Conservation (phyloP, 53 echinoderm and acorn worm species). For the Astropecten irregularis region DNA sequence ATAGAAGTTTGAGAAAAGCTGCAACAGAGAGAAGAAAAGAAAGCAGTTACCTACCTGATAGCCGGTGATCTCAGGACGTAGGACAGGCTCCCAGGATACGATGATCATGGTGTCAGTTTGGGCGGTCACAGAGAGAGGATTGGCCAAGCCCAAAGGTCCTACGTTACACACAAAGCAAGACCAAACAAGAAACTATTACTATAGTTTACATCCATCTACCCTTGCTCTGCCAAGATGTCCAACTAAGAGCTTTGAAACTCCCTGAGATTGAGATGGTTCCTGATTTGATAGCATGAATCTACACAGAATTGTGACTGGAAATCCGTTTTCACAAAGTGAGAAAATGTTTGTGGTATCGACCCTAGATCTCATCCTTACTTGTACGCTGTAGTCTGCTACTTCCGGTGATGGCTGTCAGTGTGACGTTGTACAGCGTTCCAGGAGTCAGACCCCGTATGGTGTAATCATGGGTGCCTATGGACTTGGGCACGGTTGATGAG, state of each 20-base stretch:
- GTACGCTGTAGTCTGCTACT: neutral
- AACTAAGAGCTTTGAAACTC: too few relatives aligned
- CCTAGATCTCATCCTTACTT: slow-evolving; percentile 24
- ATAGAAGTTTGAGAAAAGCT: too few relatives aligned
- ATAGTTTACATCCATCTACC: neutral
- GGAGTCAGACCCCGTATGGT: slow-evolving; percentile 24
- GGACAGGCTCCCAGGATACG: slow-evolving; percentile 5
- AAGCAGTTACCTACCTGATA: slow-evolving; percentile 3
- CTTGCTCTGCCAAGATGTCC: too few relatives aligned
- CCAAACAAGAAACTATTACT: neutral
- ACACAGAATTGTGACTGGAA: too few relatives aligned
- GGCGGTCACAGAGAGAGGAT: neutral
- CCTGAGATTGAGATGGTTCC: too few relatives aligned
- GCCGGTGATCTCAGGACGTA: neutral
- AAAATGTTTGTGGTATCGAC: too few relatives aligned
- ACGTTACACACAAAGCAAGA: neutral
- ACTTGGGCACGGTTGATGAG: neutral
- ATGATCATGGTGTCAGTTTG: slow-evolving; percentile 10
- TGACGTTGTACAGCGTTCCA: slow-evolving; percentile 42
- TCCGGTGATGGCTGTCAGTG: neutral
- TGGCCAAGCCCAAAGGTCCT: slow-evolving; percentile 30
- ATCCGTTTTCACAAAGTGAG: too few relatives aligned
- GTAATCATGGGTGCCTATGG: slow-evolving; percentile 4
- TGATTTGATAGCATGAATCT: too few relatives aligned
- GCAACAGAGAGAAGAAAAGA: too few relatives aligned